These are phyloP conservation scores for Melanerpes formicivorus DNA, from an alignment of 2,113 vertebrate species.

Conservation along the genomic window DNA sequence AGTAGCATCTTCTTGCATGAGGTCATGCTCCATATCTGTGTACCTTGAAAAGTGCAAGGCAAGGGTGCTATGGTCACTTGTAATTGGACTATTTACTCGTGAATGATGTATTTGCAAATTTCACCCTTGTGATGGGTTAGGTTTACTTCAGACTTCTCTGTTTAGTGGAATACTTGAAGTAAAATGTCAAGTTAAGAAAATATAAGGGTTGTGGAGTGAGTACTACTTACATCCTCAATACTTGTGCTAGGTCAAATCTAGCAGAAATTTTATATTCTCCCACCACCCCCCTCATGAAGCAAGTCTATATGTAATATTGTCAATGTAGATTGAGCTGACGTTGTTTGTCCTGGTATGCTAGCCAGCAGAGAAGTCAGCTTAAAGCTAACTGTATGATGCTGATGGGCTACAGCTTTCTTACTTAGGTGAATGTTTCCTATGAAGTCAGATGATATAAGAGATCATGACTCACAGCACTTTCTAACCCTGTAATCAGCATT, in stretches of 20 bases:
- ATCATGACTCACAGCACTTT: not conserved
- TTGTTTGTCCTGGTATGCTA: not conserved
- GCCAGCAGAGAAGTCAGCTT: not conserved
- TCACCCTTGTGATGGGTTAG: not conserved
- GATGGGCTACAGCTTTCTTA: not conserved
- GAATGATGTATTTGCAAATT: not conserved
- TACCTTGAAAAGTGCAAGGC: not conserved
- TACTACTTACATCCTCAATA: not conserved
- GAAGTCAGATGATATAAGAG: not conserved
- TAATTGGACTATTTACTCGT: not conserved
- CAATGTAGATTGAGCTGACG: fast-evolving
- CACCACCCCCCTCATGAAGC: not conserved
- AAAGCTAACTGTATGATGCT: not conserved
- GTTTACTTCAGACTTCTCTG: not conserved
- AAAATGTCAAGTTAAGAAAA: not conserved
- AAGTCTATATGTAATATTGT: not conserved
- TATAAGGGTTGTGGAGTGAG: not conserved
- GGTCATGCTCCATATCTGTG: not conserved
- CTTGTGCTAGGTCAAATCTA: not conserved
- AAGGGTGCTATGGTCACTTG: not conserved
- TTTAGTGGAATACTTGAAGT: not conserved
- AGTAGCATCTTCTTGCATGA: not conserved
- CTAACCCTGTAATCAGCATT: not conserved
- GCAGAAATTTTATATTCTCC: not conserved
- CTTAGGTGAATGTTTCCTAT: not conserved